phyloP scores from a whole-genome alignment of 2,113 vertebrate species.

The Formicarius rufipectus region DNA sequence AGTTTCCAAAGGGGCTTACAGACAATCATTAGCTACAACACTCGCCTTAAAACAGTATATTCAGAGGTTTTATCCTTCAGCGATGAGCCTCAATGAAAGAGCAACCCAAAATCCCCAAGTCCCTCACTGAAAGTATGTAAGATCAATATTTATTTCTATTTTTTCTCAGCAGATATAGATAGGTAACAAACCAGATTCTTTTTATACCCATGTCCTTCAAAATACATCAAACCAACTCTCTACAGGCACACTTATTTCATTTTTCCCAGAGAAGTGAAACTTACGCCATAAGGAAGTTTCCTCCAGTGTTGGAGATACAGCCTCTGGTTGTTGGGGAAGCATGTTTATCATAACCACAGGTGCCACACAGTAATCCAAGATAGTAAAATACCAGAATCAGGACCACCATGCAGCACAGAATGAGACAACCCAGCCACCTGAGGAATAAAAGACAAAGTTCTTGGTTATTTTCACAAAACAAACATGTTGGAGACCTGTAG shows the following conservation, averaged over 20 bases:
- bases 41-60: not conserved
- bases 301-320: slow-evolving; percentile 93
- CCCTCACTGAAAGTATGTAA: not conserved
- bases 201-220: not conserved
- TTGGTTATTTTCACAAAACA: not conserved
- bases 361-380: slow-evolving; percentile 89
- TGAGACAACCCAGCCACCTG: slow-evolving; percentile 89
- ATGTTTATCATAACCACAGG: slow-evolving; percentile 85
- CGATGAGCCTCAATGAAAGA: not conserved
- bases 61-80: not conserved
- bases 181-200: not conserved
- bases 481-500: not conserved
- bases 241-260: not conserved
- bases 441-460: not conserved
- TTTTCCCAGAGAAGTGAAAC: slow-evolving; percentile 27
- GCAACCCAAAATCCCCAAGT: not conserved
- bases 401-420: slow-evolving; percentile 87
- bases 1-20: not conserved
- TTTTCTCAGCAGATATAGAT: not conserved
- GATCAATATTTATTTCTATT: not conserved
- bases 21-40: not conserved
- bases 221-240: not conserved
- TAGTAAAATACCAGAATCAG: slow-evolving; percentile 89
- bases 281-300: slow-evolving; percentile 96
- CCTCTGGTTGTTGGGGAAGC: slow-evolving; percentile 91